Base-by-base conservation (phyloP, 2,797 vertebrate species). In the Phrynocephalus forsythii region DNA sequence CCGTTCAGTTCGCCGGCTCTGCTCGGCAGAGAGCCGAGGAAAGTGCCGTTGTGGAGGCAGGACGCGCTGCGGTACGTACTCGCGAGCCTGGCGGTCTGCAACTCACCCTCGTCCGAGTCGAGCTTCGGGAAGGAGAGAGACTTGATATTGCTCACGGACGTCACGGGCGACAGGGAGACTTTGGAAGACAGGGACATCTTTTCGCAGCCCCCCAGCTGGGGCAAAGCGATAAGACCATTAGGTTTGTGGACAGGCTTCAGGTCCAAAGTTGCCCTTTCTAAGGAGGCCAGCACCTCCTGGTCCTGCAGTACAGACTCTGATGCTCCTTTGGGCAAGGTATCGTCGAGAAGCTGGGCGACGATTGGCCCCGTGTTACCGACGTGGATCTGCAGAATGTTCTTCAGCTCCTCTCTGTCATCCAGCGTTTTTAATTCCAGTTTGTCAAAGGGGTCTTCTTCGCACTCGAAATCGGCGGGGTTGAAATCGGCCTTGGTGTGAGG, bases 401-500 rank as follows among this genome's bases (percentile, higher is more conserved):
- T 97, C 87, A 99, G 97, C 94, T 99, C 99, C 83, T 99, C 98
- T 88, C 97, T 98, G 92, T 99, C 99, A 24, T 99, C 95, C 0
- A 99, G 96, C 30, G 99, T 99, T 97, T 99, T 99, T 92, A 99
- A 97, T 94, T 99, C 99, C 88, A 99, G 95, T 93, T 99, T 99
- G 95, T 99, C 98, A 93, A 99, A 99, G 0, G 98, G 99, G 93
- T 99, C 98, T 94, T 99, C 99, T 95, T 99, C 99, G 52, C 98
- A 97, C 96, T 99, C 99, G 87, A 99, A 99, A 94, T 99, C 99
- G 48, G 99, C 98, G 67, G 99, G 97, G 93, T 99, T 99, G 94
- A 99, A 98, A 90, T 96, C 96, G 83, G 96, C 95, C 83, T 97
- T 97, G 75, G 97, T 95, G 92, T 95, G 20, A 72, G 97, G 95